Conservation (phyloP, 2,888 invertebrate species). For the Microctonus hyperodae region DNA sequence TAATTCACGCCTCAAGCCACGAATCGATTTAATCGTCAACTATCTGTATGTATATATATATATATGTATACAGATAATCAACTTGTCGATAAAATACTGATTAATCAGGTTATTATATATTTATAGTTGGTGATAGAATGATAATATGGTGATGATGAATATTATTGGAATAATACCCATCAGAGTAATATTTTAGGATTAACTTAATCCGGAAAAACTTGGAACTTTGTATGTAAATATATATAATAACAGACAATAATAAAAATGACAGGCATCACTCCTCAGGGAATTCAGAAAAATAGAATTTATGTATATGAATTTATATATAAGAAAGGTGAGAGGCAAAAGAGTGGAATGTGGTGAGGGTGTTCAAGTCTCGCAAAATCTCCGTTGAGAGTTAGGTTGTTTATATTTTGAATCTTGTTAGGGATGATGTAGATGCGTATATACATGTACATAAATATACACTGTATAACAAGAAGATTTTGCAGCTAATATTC, state of each 20-base stretch:
- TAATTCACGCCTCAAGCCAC: slow-evolving; percentile 54
- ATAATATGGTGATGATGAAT: slow-evolving; percentile 28
- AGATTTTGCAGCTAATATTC: no score
- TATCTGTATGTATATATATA: not conserved
- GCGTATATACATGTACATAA: not conserved
- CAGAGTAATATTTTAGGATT: not conserved
- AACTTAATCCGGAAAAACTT: no score
- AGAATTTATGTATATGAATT: slow-evolving; percentile 27
- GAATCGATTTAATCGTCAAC: slow-evolving; percentile 25
- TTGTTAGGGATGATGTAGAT: slow-evolving; percentile 45
- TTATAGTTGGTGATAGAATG: not conserved
- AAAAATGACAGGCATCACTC: slow-evolving; percentile 41
- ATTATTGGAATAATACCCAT: slow-evolving; percentile 21
- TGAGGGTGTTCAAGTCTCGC: slow-evolving; percentile 39
- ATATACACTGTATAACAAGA: no score
- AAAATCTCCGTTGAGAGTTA: slow-evolving; percentile 43
- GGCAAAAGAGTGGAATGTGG: slow-evolving; percentile 20
- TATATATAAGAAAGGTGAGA: not conserved
- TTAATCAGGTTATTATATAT: not conserved
- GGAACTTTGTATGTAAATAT: no score
- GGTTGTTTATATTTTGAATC: slow-evolving; percentile 51
- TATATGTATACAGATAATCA: slow-evolving; percentile 45
- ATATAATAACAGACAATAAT: slow-evolving; percentile 23
- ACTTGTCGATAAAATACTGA: slow-evolving; percentile 5
- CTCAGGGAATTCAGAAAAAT: slow-evolving; percentile 5